Evolutionary conservation across 1,140 invertebrate species (phyloP).

Genomic region (Eupristina koningsbergeri): DNA sequence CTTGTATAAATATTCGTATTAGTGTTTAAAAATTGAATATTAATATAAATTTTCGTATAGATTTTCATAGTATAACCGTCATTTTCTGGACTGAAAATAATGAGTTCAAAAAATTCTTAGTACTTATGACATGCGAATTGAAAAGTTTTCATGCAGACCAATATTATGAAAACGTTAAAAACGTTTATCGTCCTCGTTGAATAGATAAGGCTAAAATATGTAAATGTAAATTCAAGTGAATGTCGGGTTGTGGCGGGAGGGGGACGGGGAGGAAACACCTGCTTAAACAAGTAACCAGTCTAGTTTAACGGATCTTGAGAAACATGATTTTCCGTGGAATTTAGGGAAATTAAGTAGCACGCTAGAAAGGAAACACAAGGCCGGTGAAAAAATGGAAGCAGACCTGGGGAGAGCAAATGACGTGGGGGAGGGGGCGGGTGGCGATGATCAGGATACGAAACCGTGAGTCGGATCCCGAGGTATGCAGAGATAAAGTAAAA

Average conservation of each 20-base stretch:
- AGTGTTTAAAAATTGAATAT: too few species aligned
- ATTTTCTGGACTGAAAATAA: too few species aligned
- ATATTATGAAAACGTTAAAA: too few species aligned
- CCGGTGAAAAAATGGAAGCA: background rate
- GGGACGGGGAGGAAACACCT: background rate
- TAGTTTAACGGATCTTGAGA: slow-evolving; percentile 44
- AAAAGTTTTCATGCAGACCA: too few species aligned
- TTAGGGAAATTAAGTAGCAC: slow-evolving; percentile 27
- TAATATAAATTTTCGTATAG: too few species aligned
- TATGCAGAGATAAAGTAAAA: too few species aligned
- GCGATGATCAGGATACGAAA: background rate
- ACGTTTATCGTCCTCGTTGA: too few species aligned
- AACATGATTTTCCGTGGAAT: slow-evolving; percentile 39
- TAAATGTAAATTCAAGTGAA: slow-evolving; percentile 1
- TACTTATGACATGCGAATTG: too few species aligned
- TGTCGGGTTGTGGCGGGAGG: background rate
- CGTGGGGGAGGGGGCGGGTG: background rate
- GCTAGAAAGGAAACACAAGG: background rate
- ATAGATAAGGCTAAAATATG: background rate
- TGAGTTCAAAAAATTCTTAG: too few species aligned
- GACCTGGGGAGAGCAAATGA: too few species aligned
- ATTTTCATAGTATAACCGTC: too few species aligned
- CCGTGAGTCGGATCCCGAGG: background rate
- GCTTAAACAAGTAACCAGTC: slow-evolving; percentile 12
- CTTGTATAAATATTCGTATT: too few species aligned